A percentile compares a stretch with the other conserved stretches of the same genome.
Conservation (phyloP, 2,888 invertebrate species). For the Axea sp. region DNA sequence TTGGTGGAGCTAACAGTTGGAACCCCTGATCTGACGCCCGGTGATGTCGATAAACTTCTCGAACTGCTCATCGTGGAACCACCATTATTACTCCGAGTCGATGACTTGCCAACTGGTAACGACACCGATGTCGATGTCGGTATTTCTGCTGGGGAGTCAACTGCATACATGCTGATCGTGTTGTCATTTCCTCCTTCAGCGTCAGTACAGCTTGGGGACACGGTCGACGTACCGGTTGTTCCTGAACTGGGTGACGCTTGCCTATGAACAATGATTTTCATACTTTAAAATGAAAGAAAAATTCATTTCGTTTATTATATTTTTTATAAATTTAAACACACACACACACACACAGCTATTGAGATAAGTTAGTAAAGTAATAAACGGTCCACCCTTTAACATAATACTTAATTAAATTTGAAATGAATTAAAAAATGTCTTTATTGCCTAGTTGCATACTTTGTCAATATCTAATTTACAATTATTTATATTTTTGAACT, state of each 20-base stretch:
- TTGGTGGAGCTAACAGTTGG: conserved; percentile 69
- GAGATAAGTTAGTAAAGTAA: too few relatives aligned
- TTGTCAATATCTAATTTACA: too few relatives aligned
- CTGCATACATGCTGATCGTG: conserved; percentile 71
- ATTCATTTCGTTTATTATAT: too few relatives aligned
- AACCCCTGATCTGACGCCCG: conserved; percentile 73
- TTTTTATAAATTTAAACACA: too few relatives aligned
- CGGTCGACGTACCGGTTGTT: conserved; percentile 76
- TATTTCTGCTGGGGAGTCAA: conserved; percentile 69
- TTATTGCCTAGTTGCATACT: too few relatives aligned
- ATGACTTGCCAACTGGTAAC: conserved; percentile 41
- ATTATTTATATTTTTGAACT: too few relatives aligned
- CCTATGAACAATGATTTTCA: too few relatives aligned
- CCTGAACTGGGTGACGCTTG: conserved; percentile 79
- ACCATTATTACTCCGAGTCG: conserved; percentile 31
- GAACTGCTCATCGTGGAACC: conserved; percentile 68
- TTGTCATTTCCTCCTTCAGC: conserved; percentile 69
- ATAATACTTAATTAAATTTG: too few relatives aligned
- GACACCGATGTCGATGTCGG: conserved; percentile 67
- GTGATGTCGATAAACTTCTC: conserved; percentile 73
- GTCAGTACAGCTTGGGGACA: conserved; percentile 73
- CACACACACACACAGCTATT: too few relatives aligned
- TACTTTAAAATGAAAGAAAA: too few relatives aligned
- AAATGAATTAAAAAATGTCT: too few relatives aligned
- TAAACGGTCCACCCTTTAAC: too few relatives aligned